Percentiles rank a stretch among this genome's conserved stretches.
These are phyloP conservation scores for Bucco capensis DNA, from an alignment of 2,113 vertebrate genomes.

Conservation along the genomic window DNA sequence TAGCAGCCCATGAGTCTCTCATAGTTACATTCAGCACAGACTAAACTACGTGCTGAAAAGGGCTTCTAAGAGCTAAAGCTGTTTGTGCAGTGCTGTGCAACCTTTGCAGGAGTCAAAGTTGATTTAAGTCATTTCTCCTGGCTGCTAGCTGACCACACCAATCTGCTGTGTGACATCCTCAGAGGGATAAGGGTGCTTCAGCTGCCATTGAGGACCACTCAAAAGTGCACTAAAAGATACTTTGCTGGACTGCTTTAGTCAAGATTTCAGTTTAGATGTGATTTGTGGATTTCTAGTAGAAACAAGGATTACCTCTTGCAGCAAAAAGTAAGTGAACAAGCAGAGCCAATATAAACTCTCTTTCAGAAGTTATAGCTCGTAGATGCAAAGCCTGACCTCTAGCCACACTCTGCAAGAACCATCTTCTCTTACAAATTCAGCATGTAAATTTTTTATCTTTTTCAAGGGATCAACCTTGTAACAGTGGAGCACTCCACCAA, in stretches of 20 bases:
- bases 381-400: conserved; percentile 45
- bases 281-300: neutral
- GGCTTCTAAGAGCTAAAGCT: neutral
- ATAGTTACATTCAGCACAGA: neutral
- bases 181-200: neutral
- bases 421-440: conserved; percentile 12
- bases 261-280: neutral
- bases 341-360: neutral
- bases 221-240: neutral
- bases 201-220: rapidly evolving
- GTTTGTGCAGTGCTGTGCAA: rapidly evolving
- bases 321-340: conserved; percentile 36
- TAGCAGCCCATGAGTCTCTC: neutral
- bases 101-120: neutral
- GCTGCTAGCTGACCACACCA: rapidly evolving
- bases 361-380: neutral
- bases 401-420: neutral
- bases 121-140: neutral
- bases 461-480: conserved; percentile 29
- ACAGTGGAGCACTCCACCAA: neutral
- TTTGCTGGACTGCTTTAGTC: neutral
- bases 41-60: rapidly evolving
- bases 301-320: neutral
- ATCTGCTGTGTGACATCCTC: neutral
- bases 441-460: conserved; percentile 51